Conservation (phyloP, 1,140 invertebrate species). For the Rhagoletis pomonella region DNA sequence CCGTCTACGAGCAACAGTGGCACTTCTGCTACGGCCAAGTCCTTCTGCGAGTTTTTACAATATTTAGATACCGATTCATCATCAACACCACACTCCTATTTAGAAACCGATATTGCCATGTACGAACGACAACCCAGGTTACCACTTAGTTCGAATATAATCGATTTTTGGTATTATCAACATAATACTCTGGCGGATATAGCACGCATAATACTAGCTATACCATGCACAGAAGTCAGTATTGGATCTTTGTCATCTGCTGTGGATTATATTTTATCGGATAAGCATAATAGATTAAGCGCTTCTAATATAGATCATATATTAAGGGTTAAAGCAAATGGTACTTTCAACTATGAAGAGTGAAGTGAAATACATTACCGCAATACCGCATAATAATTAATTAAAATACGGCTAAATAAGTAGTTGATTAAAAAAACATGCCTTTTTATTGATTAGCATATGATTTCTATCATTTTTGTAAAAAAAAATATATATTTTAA, state of each 20-base stretch:
- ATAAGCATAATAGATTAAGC: conserved; percentile 21
- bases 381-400: too few relatives aligned
- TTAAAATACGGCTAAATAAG: too few relatives aligned
- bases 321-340: conserved; percentile 19
- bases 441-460: too few relatives aligned
- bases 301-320: conserved; percentile 11
- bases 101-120: conserved; percentile 26
- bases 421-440: too few relatives aligned
- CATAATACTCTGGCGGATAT: conserved; percentile 16
- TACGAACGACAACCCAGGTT: conserved; percentile 20
- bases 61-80: conserved; percentile 17
- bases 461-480: too few relatives aligned
- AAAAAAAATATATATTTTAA: too few relatives aligned
- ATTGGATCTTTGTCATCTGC: background rate
- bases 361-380: too few relatives aligned
- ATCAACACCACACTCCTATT: background rate
- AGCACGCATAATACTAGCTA: background rate
- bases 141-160: background rate
- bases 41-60: conserved; percentile 29
- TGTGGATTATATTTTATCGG: background rate
- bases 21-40: background rate
- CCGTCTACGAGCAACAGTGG: background rate
- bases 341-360: background rate
- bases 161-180: conserved; percentile 43
- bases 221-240: background rate